Evolutionary conservation across 1,140 invertebrate genomes (phyloP).

Genomic region (Coboldia fuscipes): DNA sequence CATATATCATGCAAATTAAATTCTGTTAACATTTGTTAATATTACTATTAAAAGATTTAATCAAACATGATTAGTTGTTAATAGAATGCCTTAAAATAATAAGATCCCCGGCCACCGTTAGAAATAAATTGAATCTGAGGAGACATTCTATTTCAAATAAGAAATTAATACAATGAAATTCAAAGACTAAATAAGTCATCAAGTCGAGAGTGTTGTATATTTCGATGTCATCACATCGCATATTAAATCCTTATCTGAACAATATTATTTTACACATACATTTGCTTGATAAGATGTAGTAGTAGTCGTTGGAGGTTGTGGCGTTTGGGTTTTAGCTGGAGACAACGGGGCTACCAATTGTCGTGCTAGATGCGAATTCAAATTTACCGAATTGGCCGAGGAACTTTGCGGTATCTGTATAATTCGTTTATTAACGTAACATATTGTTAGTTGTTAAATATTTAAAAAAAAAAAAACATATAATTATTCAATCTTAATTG

Average conservation of each 20-base stretch:
- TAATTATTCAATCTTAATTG: not conserved
- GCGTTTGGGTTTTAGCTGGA: slow-evolving; percentile 8
- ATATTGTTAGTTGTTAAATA: not conserved
- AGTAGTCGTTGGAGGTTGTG: slow-evolving; percentile 1
- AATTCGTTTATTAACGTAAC: not conserved
- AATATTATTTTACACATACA: slow-evolving; percentile 2
- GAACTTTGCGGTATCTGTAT: slow-evolving; percentile 1
- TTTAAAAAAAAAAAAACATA: not conserved
- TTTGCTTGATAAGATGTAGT: slow-evolving; percentile 19
- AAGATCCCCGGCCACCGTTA: too few species aligned
- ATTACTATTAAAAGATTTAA: too few species aligned
- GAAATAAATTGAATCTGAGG: too few species aligned
- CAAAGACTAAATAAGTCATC: too few species aligned
- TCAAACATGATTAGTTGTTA: too few species aligned
- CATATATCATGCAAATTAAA: too few species aligned
- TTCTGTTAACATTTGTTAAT: too few species aligned
- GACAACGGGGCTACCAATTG: slow-evolving; percentile 31
- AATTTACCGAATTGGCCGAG: slow-evolving; percentile 13
- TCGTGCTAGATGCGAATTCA: slow-evolving; percentile 31
- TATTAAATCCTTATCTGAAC: not conserved
- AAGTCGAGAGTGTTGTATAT: too few species aligned
- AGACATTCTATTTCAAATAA: too few species aligned
- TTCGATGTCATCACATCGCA: too few species aligned
- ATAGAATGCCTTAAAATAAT: too few species aligned
- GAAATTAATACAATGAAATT: too few species aligned